Percentiles rank a stretch among this genome's conserved stretches.
phyloP scores from a whole-genome alignment of 2,113 vertebrate genomes.

The Ia io region DNA sequence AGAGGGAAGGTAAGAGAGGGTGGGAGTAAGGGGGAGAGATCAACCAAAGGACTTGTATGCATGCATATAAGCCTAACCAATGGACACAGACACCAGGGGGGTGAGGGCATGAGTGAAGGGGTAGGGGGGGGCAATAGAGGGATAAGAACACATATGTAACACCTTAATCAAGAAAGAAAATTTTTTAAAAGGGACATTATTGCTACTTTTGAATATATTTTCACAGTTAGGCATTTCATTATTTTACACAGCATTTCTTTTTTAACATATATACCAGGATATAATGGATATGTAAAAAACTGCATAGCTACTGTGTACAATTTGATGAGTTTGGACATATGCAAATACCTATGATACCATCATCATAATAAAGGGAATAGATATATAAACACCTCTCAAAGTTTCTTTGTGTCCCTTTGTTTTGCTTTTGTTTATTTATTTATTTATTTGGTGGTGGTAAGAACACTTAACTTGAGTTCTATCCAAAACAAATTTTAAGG shows the following conservation, averaged over 20 bases:
- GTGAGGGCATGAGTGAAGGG: too few relatives aligned
- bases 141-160: too few relatives aligned
- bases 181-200: conserved; percentile 34
- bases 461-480: not conserved
- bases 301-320: not conserved
- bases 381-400: not conserved
- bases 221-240: not conserved
- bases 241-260: not conserved
- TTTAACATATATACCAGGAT: not conserved
- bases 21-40: too few relatives aligned
- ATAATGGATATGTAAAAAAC: not conserved
- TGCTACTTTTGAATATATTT: not conserved
- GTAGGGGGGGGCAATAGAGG: too few relatives aligned
- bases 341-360: not conserved
- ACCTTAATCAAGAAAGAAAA: too few relatives aligned
- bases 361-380: not conserved
- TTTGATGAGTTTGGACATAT: not conserved
- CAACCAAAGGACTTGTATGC: too few relatives aligned
- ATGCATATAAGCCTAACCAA: too few relatives aligned
- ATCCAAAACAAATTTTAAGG: not conserved
- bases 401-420: not conserved
- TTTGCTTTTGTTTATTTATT: not conserved
- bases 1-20: too few relatives aligned
- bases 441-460: not conserved
- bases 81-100: too few relatives aligned